phyloP scores from a whole-genome alignment of 2,888 invertebrate species.

The Melieria omissa region DNA sequence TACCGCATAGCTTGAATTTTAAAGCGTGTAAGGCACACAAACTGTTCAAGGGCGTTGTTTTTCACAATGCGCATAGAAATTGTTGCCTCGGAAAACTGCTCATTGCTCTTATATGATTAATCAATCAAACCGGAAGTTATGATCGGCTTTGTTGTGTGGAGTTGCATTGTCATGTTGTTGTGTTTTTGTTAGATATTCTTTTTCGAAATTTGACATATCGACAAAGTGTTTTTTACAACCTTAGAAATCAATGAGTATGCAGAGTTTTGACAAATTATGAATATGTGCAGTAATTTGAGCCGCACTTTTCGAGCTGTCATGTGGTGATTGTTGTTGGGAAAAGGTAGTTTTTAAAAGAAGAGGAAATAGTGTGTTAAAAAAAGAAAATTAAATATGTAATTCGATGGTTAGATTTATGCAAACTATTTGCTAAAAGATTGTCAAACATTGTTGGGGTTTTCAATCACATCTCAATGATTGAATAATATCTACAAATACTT shows the following conservation, averaged over 20 bases:
- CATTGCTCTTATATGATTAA: conserved; percentile 29
- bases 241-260: conserved; percentile 5
- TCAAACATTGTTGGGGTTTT: no score
- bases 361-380: no score
- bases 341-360: no score
- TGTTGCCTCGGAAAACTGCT: no score
- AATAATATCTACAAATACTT: no score
- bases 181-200: not conserved
- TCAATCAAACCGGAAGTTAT: conserved; percentile 42
- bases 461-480: no score
- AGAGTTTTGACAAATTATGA: conserved; percentile 25
- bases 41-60: conserved; percentile 27
- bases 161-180: conserved; percentile 16
- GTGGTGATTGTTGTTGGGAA: no score
- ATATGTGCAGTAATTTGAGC: conserved; percentile 28
- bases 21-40: no score
- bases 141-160: conserved; percentile 13
- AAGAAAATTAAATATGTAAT: no score
- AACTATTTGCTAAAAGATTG: no score
- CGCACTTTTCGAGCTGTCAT: not conserved
- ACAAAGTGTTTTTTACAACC: conserved; percentile 20
- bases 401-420: no score
- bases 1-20: conserved; percentile 12
- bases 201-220: conserved; percentile 15
- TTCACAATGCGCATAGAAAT: not conserved